These are phyloP conservation scores for Phacellophora camtschatica DNA, from an alignment of 30 jellyfish, hydroid and myxozoan genomes.

Conservation along the genomic window DNA sequence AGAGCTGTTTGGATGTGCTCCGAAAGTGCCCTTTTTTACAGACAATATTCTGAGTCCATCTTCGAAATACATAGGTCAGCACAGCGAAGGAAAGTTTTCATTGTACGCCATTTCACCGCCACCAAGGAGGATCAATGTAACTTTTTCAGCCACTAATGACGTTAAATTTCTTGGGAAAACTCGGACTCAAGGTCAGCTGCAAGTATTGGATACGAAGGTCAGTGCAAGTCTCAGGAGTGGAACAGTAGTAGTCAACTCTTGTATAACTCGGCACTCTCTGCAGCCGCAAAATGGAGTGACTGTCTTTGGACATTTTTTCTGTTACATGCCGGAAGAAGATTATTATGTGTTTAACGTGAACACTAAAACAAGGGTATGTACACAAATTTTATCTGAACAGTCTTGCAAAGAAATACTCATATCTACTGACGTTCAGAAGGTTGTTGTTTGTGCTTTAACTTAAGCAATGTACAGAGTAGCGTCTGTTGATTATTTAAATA, in stretches of 20 bases:
- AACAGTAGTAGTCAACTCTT: background rate
- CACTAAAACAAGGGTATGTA: background rate
- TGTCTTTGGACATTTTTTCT: no score
- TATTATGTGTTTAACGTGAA: background rate
- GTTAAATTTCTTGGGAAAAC: background rate
- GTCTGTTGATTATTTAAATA: no score
- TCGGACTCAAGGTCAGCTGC: no score
- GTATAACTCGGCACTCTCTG: no score
- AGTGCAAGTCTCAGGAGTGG: background rate
- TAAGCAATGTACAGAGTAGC: no score
- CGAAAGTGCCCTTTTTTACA: background rate
- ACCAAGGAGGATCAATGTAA: background rate
- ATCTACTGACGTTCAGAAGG: no score
- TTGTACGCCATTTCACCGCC: background rate
- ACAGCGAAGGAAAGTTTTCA: background rate
- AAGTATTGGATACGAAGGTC: no score
- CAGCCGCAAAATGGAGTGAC: no score
- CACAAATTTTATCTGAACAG: no score
- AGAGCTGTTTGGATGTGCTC: slow-evolving; percentile 55
- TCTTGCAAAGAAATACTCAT: no score
- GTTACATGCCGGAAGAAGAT: background rate
- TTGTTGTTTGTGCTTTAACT: no score
- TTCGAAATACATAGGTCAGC: background rate
- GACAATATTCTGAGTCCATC: background rate
- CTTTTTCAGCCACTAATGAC: background rate